Evolutionary conservation across 2,797 vertebrate genomes (phyloP).

Genomic region (Gymnodraco acuticeps): DNA sequence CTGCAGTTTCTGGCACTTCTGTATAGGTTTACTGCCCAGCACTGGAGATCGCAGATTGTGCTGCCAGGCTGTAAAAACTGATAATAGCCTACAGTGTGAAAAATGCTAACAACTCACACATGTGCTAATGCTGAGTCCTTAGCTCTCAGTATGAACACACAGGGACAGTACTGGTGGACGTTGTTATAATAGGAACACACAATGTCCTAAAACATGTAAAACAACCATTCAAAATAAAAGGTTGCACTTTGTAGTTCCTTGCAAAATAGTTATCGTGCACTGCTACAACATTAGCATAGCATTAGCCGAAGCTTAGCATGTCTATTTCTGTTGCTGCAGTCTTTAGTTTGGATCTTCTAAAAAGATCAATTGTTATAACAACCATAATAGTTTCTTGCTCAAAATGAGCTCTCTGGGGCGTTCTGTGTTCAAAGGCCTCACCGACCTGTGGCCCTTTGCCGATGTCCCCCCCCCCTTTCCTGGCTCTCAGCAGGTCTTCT

Average conservation of each 20-base stretch:
- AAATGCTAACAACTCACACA: too few species aligned
- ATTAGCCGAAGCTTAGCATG: background rate
- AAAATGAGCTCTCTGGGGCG: too few species aligned
- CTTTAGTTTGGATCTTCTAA: background rate
- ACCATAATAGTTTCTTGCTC: background rate
- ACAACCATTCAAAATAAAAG: background rate
- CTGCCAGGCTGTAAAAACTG: too few species aligned
- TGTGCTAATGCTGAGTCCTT: too few species aligned
- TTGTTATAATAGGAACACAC: background rate
- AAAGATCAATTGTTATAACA: background rate
- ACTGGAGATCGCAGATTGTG: too few species aligned
- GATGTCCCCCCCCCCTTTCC: too few species aligned
- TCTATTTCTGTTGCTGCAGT: background rate
- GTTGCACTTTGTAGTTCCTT: slow-evolving; percentile 11
- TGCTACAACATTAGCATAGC: slow-evolving; percentile 2
- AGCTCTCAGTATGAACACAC: background rate
- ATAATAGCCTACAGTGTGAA: too few species aligned
- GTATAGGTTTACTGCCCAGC: too few species aligned
- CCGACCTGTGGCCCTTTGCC: too few species aligned
- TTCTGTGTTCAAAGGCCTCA: too few species aligned
- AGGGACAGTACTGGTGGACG: background rate
- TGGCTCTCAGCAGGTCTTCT: too few species aligned
- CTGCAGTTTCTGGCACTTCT: too few species aligned
- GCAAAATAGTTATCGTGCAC: background rate
- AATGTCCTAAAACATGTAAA: background rate